A percentile compares a stretch with the other conserved stretches of the same genome.
phyloP scores from a whole-genome alignment of 2,888 invertebrate species.

The Cybosia mesomella region DNA sequence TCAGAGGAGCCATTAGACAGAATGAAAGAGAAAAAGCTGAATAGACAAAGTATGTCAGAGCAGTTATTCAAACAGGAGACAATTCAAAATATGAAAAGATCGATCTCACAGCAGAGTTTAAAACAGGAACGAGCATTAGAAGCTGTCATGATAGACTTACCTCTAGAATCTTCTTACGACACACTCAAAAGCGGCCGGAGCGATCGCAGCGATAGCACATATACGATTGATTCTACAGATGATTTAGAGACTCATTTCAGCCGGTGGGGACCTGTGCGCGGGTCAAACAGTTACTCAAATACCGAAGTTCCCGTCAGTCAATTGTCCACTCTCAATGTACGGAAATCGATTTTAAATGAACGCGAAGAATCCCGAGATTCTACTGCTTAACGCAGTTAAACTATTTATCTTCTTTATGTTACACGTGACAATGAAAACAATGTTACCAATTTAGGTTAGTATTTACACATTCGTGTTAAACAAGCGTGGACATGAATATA shows the following conservation, averaged over 20 bases:
- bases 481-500: too few relatives aligned
- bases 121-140: constrained; percentile 78
- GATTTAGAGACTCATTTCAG: constrained; percentile 67
- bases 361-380: constrained; percentile 67
- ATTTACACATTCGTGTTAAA: neutral
- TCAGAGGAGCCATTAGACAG: constrained; percentile 59
- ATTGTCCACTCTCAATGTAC: constrained; percentile 75
- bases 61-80: constrained; percentile 60
- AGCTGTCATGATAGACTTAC: constrained; percentile 79
- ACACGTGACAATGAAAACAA: neutral
- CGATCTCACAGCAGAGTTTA: constrained; percentile 76
- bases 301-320: constrained; percentile 74
- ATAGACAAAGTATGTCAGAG: constrained; percentile 74
- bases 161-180: constrained; percentile 65
- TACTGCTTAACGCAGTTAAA: constrained; percentile 53
- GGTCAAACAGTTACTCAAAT: constrained; percentile 82
- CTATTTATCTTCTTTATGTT: neutral
- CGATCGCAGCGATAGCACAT: constrained; percentile 53
- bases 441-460: neutral
- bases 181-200: constrained; percentile 61
- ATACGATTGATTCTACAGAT: constrained; percentile 56
- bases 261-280: constrained; percentile 83
- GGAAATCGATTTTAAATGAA: constrained; percentile 58
- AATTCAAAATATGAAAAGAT: constrained; percentile 60
- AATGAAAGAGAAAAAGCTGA: constrained; percentile 58